phyloP scores from a whole-genome alignment of 2,888 invertebrate species.

The Hypomecis atomaria region DNA sequence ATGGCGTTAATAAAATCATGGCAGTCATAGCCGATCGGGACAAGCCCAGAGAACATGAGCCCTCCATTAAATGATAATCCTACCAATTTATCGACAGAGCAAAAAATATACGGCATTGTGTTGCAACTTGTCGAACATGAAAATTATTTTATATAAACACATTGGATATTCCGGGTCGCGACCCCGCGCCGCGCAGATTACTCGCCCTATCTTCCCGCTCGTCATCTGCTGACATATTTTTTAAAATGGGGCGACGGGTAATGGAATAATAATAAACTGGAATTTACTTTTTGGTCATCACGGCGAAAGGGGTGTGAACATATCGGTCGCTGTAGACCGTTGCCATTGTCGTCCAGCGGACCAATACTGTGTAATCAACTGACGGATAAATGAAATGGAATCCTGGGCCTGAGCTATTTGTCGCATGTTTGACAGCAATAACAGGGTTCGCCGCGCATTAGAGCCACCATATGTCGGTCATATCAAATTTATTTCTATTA shows the following conservation, averaged over 20 bases:
- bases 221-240: slow-evolving; percentile 84
- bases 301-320: slow-evolving; percentile 82
- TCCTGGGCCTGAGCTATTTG: slow-evolving; percentile 76
- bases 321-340: slow-evolving; percentile 77
- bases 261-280: slow-evolving; percentile 85
- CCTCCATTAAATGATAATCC: slow-evolving; percentile 85
- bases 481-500: slow-evolving; percentile 85
- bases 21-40: slow-evolving; percentile 80
- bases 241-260: slow-evolving; percentile 81
- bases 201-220: slow-evolving; percentile 69
- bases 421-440: slow-evolving; percentile 85
- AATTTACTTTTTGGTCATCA: slow-evolving; percentile 84
- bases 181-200: slow-evolving; percentile 66
- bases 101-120: slow-evolving; percentile 82
- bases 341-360: slow-evolving; percentile 78
- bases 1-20: slow-evolving; percentile 82
- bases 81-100: slow-evolving; percentile 80
- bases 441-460: slow-evolving; percentile 81
- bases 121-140: slow-evolving; percentile 82
- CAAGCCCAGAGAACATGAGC: slow-evolving; percentile 82
- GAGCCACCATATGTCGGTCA: slow-evolving; percentile 83
- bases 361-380: slow-evolving; percentile 83
- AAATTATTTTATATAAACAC: slow-evolving; percentile 85
- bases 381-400: slow-evolving; percentile 76
- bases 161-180: slow-evolving; percentile 79